Evolutionary conservation across 2,888 invertebrate species (phyloP).

Genomic region (Sclerodermus sp.): DNA sequence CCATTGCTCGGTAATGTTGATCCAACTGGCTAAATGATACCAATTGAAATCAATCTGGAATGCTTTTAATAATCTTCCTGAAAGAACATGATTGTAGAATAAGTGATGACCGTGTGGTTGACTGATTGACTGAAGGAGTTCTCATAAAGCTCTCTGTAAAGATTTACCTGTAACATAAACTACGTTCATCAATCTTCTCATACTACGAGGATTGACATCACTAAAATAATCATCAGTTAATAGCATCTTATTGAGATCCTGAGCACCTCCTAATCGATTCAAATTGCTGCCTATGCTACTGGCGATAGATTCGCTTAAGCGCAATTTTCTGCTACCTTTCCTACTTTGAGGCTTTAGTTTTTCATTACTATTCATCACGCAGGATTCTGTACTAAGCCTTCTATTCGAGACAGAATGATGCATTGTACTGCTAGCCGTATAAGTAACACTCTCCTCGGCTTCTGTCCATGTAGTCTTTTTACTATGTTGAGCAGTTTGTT

Average conservation of each 20-base stretch:
- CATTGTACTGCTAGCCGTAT: conserved; percentile 56
- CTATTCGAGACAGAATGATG: conserved; percentile 69
- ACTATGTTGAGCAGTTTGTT: conserved; percentile 69
- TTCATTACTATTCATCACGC: conserved; percentile 80
- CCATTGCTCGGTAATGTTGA: conserved; percentile 99
- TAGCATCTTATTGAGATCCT: conserved; percentile 78
- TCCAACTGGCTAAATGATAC: conserved; percentile 97
- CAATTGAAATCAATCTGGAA: conserved; percentile 99
- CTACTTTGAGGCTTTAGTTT: conserved; percentile 67
- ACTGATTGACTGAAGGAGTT: too few relatives aligned
- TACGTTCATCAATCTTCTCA: conserved; percentile 95
- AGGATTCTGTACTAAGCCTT: conserved; percentile 77
- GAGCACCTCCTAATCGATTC: conserved; percentile 76
- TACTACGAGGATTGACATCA: conserved; percentile 96
- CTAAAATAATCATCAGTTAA: conserved; percentile 98
- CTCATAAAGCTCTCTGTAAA: background rate
- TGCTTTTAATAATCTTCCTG: conserved; percentile 92
- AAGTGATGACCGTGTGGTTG: background rate
- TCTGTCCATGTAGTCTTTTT: conserved; percentile 57
- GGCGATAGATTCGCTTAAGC: conserved; percentile 85
- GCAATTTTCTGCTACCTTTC: conserved; percentile 72
- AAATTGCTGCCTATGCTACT: conserved; percentile 89
- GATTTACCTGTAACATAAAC: conserved; percentile 86
- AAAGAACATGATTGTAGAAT: conserved; percentile 22
- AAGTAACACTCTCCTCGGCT: conserved; percentile 62